A percentile compares a stretch with the other conserved stretches of the same genome.
These are phyloP conservation scores for Lochmaea capreae DNA, from an alignment of 2,888 invertebrate species.

Conservation along the genomic window DNA sequence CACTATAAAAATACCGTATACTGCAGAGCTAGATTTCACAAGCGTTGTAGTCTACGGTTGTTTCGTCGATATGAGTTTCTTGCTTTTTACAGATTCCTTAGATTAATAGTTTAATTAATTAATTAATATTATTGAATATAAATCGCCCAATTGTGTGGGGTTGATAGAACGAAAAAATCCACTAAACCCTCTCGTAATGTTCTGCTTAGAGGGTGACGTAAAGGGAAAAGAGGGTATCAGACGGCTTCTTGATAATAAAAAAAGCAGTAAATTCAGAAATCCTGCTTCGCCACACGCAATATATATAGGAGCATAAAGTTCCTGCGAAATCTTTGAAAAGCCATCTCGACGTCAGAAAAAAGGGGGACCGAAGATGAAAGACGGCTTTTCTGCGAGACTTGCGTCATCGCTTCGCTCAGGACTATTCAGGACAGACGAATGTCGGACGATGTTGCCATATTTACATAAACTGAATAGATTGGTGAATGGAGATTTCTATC, in stretches of 20 bases:
- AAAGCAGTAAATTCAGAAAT: constrained; percentile 40
- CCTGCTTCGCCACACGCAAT: constrained; percentile 22
- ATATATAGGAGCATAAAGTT: constrained; percentile 37
- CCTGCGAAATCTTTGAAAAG: constrained; percentile 41
- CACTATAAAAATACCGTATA: too few species aligned
- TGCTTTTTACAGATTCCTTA: too few species aligned
- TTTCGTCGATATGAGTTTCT: too few species aligned
- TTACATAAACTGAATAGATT: neutral
- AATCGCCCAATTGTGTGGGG: too few species aligned
- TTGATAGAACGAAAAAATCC: neutral
- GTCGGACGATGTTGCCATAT: constrained; percentile 18
- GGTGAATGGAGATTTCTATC: too few species aligned
- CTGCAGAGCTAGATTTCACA: too few species aligned
- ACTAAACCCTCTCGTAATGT: neutral
- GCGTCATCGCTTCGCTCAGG: constrained; percentile 21
- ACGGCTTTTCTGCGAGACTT: constrained; percentile 2
- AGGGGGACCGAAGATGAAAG: constrained; percentile 20
- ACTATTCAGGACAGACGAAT: constrained; percentile 36
- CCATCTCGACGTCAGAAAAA: constrained; percentile 27
- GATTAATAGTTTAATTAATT: too few species aligned
- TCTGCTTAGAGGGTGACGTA: neutral
- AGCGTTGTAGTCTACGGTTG: too few species aligned
- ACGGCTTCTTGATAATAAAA: constrained; percentile 39
- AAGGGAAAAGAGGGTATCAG: constrained; percentile 20
- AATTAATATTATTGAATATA: too few species aligned